These are phyloP conservation scores for Hedya salicella DNA, from an alignment of 2,888 invertebrate species.

Conservation along the genomic window DNA sequence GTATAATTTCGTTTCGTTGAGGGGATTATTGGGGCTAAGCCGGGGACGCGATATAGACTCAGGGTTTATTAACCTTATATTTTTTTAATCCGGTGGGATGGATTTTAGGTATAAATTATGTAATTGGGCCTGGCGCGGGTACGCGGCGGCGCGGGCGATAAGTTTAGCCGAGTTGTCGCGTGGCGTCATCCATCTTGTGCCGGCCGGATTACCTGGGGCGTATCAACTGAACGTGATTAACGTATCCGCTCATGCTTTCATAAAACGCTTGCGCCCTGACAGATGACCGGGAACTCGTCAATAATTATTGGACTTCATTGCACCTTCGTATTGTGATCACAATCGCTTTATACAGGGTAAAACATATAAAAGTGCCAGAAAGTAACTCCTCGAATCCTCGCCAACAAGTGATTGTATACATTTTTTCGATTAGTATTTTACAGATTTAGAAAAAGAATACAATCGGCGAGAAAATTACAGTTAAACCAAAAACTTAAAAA, in stretches of 20 bases:
- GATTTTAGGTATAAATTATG: constrained; percentile 40
- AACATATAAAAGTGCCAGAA: too few relatives aligned
- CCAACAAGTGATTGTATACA: too few relatives aligned
- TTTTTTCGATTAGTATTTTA: too few relatives aligned
- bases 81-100: constrained; percentile 31
- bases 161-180: constrained; percentile 42
- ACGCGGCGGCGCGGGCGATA: constrained; percentile 31
- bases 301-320: constrained; percentile 32
- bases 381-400: too few relatives aligned
- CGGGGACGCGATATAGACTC: constrained; percentile 16
- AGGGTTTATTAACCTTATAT: constrained; percentile 36
- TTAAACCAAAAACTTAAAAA: too few relatives aligned
- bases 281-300: constrained; percentile 35
- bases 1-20: constrained; percentile 11
- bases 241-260: constrained; percentile 44
- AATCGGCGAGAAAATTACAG: too few relatives aligned
- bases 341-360: too few relatives aligned
- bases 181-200: constrained; percentile 46
- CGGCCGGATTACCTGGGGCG: constrained; percentile 44
- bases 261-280: constrained; percentile 42
- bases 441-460: too few relatives aligned
- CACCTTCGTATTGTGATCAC: constrained; percentile 10
- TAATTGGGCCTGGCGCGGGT: constrained; percentile 38
- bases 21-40: constrained; percentile 22
- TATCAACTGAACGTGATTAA: constrained; percentile 46